These are phyloP conservation scores for Diplogasteroides magnus DNA, from an alignment of 1,140 invertebrate species.

Conservation along the genomic window DNA sequence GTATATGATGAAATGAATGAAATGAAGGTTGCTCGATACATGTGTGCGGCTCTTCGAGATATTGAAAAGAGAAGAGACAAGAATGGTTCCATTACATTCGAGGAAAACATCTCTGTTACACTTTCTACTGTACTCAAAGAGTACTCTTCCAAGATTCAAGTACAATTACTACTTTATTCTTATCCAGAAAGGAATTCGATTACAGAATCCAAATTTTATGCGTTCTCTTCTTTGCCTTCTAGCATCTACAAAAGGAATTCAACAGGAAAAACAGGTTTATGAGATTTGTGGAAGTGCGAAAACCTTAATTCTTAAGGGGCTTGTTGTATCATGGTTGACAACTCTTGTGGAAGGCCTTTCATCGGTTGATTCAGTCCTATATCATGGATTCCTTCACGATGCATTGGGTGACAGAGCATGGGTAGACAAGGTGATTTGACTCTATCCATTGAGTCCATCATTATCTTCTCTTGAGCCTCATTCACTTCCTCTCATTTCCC, in stretches of 20 bases:
- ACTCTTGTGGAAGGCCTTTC: too few species aligned
- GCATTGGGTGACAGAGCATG: background rate
- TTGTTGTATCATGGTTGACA: too few species aligned
- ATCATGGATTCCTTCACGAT: background rate
- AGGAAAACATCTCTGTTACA: background rate
- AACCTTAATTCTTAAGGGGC: too few species aligned
- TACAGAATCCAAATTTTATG: background rate
- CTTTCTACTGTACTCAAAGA: background rate
- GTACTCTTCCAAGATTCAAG: background rate
- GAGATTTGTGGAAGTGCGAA: too few species aligned
- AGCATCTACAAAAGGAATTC: background rate
- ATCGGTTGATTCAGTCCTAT: too few species aligned
- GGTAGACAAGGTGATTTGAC: background rate
- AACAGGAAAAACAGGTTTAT: background rate
- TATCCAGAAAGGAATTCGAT: too few species aligned
- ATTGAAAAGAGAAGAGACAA: background rate
- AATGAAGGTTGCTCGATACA: background rate
- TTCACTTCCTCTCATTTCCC: background rate
- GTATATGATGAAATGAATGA: background rate
- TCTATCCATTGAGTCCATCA: too few species aligned
- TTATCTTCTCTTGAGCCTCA: background rate
- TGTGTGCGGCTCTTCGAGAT: background rate
- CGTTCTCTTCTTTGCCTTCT: background rate
- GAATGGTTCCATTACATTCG: background rate
- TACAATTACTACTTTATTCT: background rate